phyloP scores from a whole-genome alignment of 2,888 invertebrate species.

The Microctonus hyperodae region DNA sequence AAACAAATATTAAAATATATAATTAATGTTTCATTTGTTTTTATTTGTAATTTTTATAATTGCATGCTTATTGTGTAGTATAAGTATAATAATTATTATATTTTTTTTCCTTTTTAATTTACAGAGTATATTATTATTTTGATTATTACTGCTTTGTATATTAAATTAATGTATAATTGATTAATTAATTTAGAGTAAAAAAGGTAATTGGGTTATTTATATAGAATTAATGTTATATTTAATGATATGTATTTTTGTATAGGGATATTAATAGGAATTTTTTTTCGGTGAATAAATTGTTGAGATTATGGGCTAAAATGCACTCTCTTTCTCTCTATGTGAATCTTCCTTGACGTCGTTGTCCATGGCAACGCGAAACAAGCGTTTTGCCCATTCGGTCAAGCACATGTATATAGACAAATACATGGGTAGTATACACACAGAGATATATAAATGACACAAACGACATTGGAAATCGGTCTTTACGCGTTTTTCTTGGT shows the following conservation, averaged over 20 bases:
- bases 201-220: no score
- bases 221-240: no score
- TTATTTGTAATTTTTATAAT: neutral
- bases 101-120: no score
- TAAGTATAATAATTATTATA: no score
- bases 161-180: no score
- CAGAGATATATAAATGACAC: neutral
- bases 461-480: conserved; percentile 20
- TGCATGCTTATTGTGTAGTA: no score
- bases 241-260: no score
- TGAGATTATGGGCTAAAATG: neutral
- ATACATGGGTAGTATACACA: neutral
- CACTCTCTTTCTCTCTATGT: neutral
- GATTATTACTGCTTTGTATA: neutral
- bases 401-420: neutral
- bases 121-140: no score
- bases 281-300: neutral
- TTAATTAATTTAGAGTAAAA: no score
- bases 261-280: no score
- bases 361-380: conserved; percentile 33
- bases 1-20: no score
- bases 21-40: neutral
- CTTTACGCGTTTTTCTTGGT: conserved; percentile 14
- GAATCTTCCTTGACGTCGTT: neutral
- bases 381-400: conserved; percentile 14